phyloP scores from a whole-genome alignment of 2,113 vertebrate genomes.

The Strix aluco region DNA sequence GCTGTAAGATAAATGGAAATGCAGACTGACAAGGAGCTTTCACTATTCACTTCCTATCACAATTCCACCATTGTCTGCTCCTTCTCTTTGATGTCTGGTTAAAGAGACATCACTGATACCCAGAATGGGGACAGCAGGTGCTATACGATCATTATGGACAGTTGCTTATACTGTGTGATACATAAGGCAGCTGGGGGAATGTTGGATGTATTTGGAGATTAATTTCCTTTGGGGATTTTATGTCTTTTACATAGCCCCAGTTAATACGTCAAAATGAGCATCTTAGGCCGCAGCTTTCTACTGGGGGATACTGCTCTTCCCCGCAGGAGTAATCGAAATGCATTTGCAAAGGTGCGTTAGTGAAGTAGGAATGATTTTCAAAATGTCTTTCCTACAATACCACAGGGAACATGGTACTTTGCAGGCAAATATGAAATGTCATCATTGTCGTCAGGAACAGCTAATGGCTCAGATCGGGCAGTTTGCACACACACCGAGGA shows the following conservation, averaged over 20 bases:
- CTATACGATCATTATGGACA: neutral
- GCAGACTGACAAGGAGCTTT: conserved; percentile 49
- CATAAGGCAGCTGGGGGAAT: conserved; percentile 43
- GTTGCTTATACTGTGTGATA: conserved; percentile 19
- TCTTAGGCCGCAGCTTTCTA: neutral
- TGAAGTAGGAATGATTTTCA: neutral
- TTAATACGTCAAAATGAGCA: neutral
- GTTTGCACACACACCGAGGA: accelerated
- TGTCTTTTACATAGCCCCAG: neutral
- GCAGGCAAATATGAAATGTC: neutral
- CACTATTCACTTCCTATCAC: conserved; percentile 54
- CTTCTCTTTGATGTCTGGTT: conserved; percentile 62
- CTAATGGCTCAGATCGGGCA: accelerated
- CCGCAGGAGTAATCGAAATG: neutral
- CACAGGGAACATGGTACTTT: neutral
- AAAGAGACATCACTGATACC: conserved; percentile 39
- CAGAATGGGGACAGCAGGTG: conserved; percentile 57
- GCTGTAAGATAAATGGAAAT: conserved; percentile 40
- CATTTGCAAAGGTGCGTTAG: neutral
- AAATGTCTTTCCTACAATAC: neutral
- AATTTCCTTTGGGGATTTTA: conserved; percentile 43
- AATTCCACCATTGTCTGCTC: conserved; percentile 59
- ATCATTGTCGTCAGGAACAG: neutral
- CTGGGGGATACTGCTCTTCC: neutral
- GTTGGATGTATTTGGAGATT: conserved; percentile 45